Evolutionary conservation across 2,888 invertebrate genomes (phyloP), one percentile per base, ranked within the genome.

Genomic region (Dryomyza anilis): DNA sequence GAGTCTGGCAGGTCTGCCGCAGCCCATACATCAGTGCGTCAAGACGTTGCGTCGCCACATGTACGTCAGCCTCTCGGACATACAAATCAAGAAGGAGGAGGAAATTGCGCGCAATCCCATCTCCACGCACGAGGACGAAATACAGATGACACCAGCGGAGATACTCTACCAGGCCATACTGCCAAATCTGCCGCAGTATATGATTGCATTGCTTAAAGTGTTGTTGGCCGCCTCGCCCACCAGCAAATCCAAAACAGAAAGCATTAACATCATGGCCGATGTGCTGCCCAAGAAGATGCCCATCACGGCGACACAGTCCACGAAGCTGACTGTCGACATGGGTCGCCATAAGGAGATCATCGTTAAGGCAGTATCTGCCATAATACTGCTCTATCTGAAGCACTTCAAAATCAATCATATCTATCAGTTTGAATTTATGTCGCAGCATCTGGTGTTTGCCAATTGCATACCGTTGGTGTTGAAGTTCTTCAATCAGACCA

Each of bases 361-460:
- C 73, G 97, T 98, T 0, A 99, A 99, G 86, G 93, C 97, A 14
- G 91, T 95, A 0, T 94, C 95, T 48, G 93, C 93, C 16, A 93
- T 98, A 72, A 85, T 98, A 62, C 84, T 99, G 65, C 85, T 98
- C 10, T 87, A 98, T 61, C 85, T 99, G 71, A 99, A 99, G 85
- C 98, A 99, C 85, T 96, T 98, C 78, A 98, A 98, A 84, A 82
- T 88, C 67, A 99, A 98, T 85, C 99, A 99, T 85, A 88, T 98
- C 53, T 99, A 98, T 83, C 99, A 99, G 85, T 99, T 98, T 86
- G 99, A 99, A 84, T 98, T 95, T 81, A 95, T 98, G 91, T 95
- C 96, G 1, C 98, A 99, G 84, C 98, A 99, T 85, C 86, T 99
- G 72, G 97, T 99, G 10, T 98, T 98, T 85, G 98, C 98, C 66